These are phyloP conservation scores for Clinocottus analis DNA, from an alignment of 2,113 vertebrate species.

Conservation along the genomic window DNA sequence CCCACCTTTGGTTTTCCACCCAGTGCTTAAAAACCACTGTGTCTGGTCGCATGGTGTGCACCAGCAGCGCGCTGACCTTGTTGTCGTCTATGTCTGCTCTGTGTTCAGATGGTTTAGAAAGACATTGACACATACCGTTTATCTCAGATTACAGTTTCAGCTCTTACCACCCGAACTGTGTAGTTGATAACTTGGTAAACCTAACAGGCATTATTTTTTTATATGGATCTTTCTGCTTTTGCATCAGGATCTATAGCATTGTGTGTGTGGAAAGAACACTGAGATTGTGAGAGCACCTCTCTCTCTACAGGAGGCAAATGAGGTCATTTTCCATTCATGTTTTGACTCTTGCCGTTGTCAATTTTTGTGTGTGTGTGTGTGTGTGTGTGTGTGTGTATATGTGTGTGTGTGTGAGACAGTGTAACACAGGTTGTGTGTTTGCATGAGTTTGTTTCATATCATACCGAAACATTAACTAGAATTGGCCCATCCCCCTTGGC, in stretches of 20 bases:
- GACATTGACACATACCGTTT: background rate
- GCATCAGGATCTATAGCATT: background rate
- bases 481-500: background rate
- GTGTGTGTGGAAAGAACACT: background rate
- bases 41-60: conserved; percentile 19
- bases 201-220: background rate
- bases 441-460: background rate
- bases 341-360: background rate
- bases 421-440: background rate
- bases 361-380: background rate
- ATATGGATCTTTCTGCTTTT: background rate
- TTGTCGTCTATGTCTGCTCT: too few species aligned
- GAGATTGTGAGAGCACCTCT: background rate
- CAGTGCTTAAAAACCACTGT: conserved; percentile 38
- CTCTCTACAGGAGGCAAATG: background rate
- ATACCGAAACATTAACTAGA: background rate
- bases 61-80: conserved; percentile 25
- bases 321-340: background rate
- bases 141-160: background rate
- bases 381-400: background rate
- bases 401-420: background rate
- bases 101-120: background rate
- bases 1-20: conserved; percentile 52
- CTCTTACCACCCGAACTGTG: background rate
- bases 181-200: background rate